Evolutionary conservation across 2,888 invertebrate species (phyloP), one percentile per base, ranked within the genome.

Genomic region (Thera obeliscata): DNA sequence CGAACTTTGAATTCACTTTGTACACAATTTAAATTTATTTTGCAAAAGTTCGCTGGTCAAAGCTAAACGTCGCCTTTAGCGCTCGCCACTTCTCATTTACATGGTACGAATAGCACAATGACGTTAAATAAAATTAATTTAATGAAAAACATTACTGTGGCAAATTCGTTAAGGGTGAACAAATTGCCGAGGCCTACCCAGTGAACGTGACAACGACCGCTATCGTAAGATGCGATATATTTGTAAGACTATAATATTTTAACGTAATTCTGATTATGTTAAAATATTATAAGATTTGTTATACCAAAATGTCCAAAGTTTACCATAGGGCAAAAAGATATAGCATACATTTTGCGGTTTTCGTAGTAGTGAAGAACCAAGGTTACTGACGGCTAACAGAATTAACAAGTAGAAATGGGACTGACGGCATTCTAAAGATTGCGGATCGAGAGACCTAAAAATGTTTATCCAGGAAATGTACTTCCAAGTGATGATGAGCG

Each of bases 131-230:
- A 85, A 88, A 88, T 87, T 85, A 87, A 87, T 89, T 84, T 81
- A 79, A 87, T 84, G 84, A 84, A 86, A 88, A 85, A 82, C 85
- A 86, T 87, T 84, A 85, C 80, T 85, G 84, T 80, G 76, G 80
- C 52, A 55, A 85, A 88, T 87, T 86, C 80, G 84, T 87, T 87
- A 82, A 82, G 84, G 84, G 81, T 76, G 80, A 83, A 87, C 87
- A 89, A 89, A 88, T 87, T 86, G 81, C 78, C 76, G 73, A 76
- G 78, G 83, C 79, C 80, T 78, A 78, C 75, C 76, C 80, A 78
- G 81, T 81, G 84, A 87, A 68, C 87, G 89, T 87, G 90, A 87
- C 87, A 83, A 84, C 86, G 85, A 82, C 84, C 87, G 83, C 78
- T 80, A 78, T 83, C 83, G 87, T 88, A 88, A 88, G 88, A 87